Conservation (phyloP, 2,797 vertebrate species). For the Aeoliscus strigatus region DNA sequence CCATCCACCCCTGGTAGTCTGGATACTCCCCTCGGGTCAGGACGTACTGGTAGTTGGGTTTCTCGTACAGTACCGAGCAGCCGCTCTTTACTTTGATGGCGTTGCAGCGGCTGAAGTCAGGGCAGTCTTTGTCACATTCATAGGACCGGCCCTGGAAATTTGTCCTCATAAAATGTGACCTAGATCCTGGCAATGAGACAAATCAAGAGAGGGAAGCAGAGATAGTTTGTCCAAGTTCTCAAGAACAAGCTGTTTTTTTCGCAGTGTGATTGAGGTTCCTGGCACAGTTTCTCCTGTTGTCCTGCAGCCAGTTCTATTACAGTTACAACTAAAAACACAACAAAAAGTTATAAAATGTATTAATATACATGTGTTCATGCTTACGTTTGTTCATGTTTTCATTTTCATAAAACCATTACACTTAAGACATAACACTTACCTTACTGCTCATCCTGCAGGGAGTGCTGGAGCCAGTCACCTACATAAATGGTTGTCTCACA, state of each 20-base stretch:
- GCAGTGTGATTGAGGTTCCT: no score
- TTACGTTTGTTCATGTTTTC: no score
- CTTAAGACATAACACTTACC: conserved; percentile 39
- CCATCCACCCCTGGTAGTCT: conserved; percentile 74
- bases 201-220: background rate
- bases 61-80: conserved; percentile 73
- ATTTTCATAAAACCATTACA: background rate
- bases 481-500: conserved; percentile 39
- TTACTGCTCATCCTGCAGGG: conserved; percentile 68
- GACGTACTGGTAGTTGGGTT: conserved; percentile 71
- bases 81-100: conserved; percentile 69
- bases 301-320: no score
- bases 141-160: conserved; percentile 70
- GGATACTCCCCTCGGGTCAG: conserved; percentile 69
- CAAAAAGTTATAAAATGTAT: no score
- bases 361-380: no score
- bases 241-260: no score
- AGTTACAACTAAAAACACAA: no score
- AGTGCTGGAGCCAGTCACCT: conserved; percentile 39
- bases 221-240: no score
- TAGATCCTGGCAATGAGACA: conserved; percentile 19
- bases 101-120: conserved; percentile 72
- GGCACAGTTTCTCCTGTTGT: no score
- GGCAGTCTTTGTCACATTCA: conserved; percentile 67
- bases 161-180: conserved; percentile 70